Evolutionary conservation across 2,888 invertebrate species (phyloP), one percentile per base, ranked within the genome.

Genomic region (Cepaea hortensis): DNA sequence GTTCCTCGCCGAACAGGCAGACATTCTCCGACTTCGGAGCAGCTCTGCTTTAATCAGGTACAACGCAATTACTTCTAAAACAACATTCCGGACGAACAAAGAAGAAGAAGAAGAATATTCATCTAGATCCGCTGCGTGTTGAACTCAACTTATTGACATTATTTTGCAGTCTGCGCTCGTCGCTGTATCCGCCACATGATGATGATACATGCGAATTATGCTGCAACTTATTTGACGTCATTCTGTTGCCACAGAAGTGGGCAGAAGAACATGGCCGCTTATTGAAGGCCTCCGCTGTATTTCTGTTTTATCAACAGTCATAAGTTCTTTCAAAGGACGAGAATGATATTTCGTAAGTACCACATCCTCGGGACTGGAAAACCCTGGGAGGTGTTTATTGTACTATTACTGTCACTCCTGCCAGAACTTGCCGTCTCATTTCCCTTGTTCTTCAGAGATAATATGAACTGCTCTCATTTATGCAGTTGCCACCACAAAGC

Each of bases 381-480:
- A 15, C 18, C 5, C 46, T 5, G 4, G 35, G 48, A 2, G 15
- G n/a, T 62, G n/a, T 68, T 79, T 77, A 50, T 77, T 76, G 50
- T 48, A n/a, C 15, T 79, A 20, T 68, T 85, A 20, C 20, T 70
- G 68, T n/a, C 23, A 5, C 11, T 70, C 9, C 5, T 79, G n/a
- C 68, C 62, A 4, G 81, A 68, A n/a, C 11, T 35, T 61, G 46
- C 61, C 35, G 15, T 79, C 35, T 79, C 79, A 18, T 62, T 35
- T 35, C 35, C 79, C 7, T 15, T 75, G 9, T 9, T 84, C 18
- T 85, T 61, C 81, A 81, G n/a, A 68, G 5, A 5, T 3, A 76
- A 68, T 18, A 65, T 87, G 75, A 87, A 87, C 70, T 87, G 87
- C 50, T 87, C 87, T 4, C 55, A 72, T 3, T 55, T 68, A 20